Conservation (phyloP, 1,140 invertebrate genomes). For the Ips nitidus region DNA sequence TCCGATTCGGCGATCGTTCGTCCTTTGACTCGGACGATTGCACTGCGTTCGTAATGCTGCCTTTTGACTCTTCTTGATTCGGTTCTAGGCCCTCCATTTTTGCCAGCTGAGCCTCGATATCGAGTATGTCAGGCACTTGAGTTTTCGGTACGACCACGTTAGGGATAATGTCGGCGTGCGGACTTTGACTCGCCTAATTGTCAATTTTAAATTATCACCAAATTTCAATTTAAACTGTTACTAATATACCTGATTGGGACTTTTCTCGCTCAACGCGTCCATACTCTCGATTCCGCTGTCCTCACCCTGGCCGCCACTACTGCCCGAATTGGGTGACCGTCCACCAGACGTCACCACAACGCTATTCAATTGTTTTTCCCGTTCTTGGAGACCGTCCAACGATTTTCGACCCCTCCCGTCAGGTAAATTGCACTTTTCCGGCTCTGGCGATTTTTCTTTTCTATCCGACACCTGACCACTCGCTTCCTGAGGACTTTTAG, state of each 20-base stretch:
- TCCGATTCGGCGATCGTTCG: constrained; percentile 3
- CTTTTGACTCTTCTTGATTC: constrained; percentile 5
- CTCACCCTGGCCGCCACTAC: constrained; percentile 64
- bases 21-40: background rate
- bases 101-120: constrained; percentile 66
- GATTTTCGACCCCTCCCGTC: constrained; percentile 37
- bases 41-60: background rate
- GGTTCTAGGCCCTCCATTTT: constrained; percentile 64
- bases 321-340: constrained; percentile 48
- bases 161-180: constrained; percentile 50
- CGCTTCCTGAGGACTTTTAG: constrained; percentile 26
- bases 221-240: background rate
- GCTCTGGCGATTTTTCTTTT: constrained; percentile 49
- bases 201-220: background rate
- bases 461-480: constrained; percentile 3
- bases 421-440: constrained; percentile 47
- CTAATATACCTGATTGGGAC: constrained; percentile 56
- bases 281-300: constrained; percentile 92
- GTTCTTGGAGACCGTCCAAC: constrained; percentile 30
- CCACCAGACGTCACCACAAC: constrained; percentile 30
- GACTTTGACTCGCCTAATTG: constrained; percentile 66
- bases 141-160: constrained; percentile 43
- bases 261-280: constrained; percentile 90
- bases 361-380: constrained; percentile 42
- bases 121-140: constrained; percentile 60